Evolutionary conservation across 2,797 vertebrate species (phyloP).

Genomic region (Acrossocheilus wenchowensis): DNA sequence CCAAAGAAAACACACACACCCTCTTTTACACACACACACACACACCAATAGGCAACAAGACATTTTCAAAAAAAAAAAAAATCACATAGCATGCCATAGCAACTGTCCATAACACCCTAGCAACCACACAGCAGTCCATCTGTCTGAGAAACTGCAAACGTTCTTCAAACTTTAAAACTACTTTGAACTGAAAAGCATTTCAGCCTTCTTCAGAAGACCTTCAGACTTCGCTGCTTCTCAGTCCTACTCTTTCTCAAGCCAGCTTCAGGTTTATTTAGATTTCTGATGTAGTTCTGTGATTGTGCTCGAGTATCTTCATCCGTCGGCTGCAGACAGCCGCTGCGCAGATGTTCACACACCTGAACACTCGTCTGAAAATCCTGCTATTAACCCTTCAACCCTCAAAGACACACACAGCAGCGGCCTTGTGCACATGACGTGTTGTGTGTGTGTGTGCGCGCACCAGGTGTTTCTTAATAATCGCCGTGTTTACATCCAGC

Average conservation of each 20-base stretch:
- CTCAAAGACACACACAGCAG: slow-evolving; percentile 86
- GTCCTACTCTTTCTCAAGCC: not conserved
- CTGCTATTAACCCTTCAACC: slow-evolving; percentile 11
- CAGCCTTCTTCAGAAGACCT: not conserved
- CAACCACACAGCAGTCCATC: slow-evolving; percentile 22
- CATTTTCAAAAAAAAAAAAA: not conserved
- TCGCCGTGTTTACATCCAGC: slow-evolving; percentile 76
- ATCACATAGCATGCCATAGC: not conserved
- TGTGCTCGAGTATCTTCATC: not conserved
- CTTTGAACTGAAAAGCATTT: not conserved
- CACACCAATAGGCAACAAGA: not conserved
- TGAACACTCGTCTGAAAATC: not conserved
- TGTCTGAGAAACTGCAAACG: not conserved
- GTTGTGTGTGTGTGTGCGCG: slow-evolving; percentile 65
- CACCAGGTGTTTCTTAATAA: slow-evolving; percentile 51
- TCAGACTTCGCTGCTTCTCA: not conserved
- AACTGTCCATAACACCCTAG: slow-evolving; percentile 1
- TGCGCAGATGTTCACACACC: slow-evolving; percentile 8
- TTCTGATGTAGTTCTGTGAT: not conserved
- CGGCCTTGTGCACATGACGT: slow-evolving; percentile 75
- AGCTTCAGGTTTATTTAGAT: not conserved
- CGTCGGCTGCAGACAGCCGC: not conserved
- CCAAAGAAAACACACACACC: not conserved
- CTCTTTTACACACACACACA: not conserved
- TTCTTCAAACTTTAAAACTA: not conserved